These are phyloP conservation scores for Halcyon leucocephala DNA, from an alignment of 2,797 vertebrate species.

Conservation along the genomic window DNA sequence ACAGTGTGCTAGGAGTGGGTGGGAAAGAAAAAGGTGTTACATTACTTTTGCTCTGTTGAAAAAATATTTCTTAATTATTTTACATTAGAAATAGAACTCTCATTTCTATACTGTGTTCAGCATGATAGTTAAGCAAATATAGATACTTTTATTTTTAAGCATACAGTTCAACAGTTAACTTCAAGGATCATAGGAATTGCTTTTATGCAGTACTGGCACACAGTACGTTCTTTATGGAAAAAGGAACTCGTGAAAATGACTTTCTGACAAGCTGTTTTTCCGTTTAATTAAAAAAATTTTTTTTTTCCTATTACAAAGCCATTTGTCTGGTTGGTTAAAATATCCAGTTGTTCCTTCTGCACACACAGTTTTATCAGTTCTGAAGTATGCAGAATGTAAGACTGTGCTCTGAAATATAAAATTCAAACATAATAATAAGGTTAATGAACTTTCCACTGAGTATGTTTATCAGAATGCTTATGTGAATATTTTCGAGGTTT, in stretches of 20 bases:
- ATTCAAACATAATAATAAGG: background rate
- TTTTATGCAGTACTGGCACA: background rate
- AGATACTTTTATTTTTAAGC: background rate
- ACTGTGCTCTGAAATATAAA: background rate
- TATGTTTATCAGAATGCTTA: background rate
- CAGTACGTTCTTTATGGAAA: background rate
- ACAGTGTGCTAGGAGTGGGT: background rate
- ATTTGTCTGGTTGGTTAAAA: background rate
- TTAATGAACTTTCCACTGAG: background rate
- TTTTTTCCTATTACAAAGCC: background rate
- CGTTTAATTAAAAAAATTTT: slow-evolving; percentile 1
- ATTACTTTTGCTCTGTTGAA: background rate
- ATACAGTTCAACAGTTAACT: background rate
- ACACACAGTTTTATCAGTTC: background rate
- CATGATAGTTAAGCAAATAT: background rate
- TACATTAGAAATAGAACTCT: slow-evolving; percentile 3
- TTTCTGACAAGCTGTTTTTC: background rate
- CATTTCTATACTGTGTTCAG: background rate
- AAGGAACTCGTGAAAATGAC: background rate
- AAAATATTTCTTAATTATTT: slow-evolving; percentile 12
- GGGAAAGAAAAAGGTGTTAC: background rate
- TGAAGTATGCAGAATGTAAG: background rate
- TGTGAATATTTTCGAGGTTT: slow-evolving; percentile 15
- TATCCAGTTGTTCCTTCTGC: background rate
- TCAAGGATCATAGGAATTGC: background rate